A percentile compares a stretch with the other conserved stretches of the same genome.
phyloP scores from a whole-genome alignment of 2,888 invertebrate species.

The Thereva unica region DNA sequence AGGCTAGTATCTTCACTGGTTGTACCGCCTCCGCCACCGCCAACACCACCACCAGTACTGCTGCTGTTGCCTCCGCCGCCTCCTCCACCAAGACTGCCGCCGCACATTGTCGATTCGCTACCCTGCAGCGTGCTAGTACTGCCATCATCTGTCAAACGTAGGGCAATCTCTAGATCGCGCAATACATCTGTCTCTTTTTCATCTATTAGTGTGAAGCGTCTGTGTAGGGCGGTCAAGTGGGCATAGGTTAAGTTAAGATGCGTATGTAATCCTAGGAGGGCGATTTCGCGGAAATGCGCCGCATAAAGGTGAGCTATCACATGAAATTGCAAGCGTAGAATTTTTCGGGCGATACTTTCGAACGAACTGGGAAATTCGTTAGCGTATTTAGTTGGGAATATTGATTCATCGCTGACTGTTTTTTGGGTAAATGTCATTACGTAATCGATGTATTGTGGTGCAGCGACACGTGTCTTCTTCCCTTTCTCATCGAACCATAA shows the following conservation, averaged over 20 bases:
- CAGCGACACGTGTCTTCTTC: slow-evolving; percentile 95
- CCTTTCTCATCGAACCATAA: slow-evolving; percentile 99
- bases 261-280: slow-evolving; percentile 89
- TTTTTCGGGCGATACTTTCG: slow-evolving; percentile 93
- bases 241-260: slow-evolving; percentile 97
- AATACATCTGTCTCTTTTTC: slow-evolving; percentile 95
- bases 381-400: slow-evolving; percentile 99
- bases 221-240: slow-evolving; percentile 84
- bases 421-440: slow-evolving; percentile 98
- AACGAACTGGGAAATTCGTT: slow-evolving; percentile 90
- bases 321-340: slow-evolving; percentile 94
- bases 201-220: slow-evolving; percentile 90
- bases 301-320: slow-evolving; percentile 98
- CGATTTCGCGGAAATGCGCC: slow-evolving; percentile 95
- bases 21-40: not conserved
- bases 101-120: slow-evolving; percentile 27
- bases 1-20: slow-evolving; percentile 20
- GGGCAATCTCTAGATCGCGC: slow-evolving; percentile 85
- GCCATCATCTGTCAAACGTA: slow-evolving; percentile 65
- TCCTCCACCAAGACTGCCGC: not conserved
- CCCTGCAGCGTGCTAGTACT: slow-evolving; percentile 38
- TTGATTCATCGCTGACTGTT: slow-evolving; percentile 93
- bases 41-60: slow-evolving; percentile 9
- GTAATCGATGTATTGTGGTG: slow-evolving; percentile 98
- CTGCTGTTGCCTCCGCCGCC: slow-evolving; percentile 38